A percentile compares a stretch with the other conserved stretches of the same genome.
These are phyloP conservation scores for Pseudomyrmex flavicornis DNA, from an alignment of 1,140 invertebrate species.

Conservation along the genomic window DNA sequence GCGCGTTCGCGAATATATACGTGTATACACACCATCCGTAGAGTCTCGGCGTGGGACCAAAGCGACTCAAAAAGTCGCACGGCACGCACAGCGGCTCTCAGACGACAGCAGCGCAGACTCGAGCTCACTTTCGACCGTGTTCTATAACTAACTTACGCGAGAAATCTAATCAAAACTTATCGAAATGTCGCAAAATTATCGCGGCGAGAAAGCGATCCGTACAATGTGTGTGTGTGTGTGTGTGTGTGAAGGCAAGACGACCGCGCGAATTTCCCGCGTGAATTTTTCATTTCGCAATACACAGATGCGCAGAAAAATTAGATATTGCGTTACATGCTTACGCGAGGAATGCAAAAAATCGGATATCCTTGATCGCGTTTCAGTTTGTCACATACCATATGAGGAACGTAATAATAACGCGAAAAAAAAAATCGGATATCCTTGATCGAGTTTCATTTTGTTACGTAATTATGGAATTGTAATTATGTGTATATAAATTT, in stretches of 20 bases:
- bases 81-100: conserved; percentile 83
- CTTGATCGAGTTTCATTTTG: no score
- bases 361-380: no score
- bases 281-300: no score
- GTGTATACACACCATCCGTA: conserved; percentile 69
- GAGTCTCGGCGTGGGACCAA: conserved; percentile 83
- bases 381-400: no score
- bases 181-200: conserved; percentile 11
- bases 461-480: no score
- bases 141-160: background rate
- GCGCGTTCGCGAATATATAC: conserved; percentile 8
- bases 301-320: no score
- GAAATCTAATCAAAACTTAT: conserved; percentile 38
- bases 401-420: no score
- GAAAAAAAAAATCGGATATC: no score
- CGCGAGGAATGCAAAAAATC: background rate
- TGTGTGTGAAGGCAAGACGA: background rate
- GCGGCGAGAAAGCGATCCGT: background rate
- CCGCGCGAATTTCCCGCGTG: no score
- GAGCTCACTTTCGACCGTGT: conserved; percentile 36
- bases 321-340: background rate
- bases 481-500: no score
- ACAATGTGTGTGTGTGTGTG: no score
- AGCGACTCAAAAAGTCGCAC: conserved; percentile 84
- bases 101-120: conserved; percentile 40